These are phyloP conservation scores for Onchidella celtica DNA, from an alignment of 2,888 invertebrate genomes.

Conservation along the genomic window DNA sequence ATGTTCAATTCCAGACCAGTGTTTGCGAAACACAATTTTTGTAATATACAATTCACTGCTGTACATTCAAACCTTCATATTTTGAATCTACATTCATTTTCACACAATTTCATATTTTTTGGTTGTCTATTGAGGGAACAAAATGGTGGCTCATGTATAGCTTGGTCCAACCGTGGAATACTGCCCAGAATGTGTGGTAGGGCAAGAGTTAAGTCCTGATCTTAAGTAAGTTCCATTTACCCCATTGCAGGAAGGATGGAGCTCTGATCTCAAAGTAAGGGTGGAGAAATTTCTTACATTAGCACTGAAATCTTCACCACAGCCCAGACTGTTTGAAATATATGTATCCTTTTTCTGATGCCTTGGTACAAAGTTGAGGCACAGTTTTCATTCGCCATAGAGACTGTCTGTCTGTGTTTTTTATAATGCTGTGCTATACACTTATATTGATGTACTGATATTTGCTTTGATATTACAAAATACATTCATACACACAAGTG, in stretches of 20 bases:
- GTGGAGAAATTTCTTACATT: conserved; percentile 78
- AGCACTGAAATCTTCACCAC: conserved; percentile 73
- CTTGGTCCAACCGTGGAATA: too few relatives aligned
- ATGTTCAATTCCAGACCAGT: too few relatives aligned
- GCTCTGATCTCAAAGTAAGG: conserved; percentile 74
- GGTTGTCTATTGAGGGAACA: too few relatives aligned
- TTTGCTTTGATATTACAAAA: not conserved
- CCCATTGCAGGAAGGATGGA: conserved; percentile 78
- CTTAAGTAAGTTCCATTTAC: too few relatives aligned
- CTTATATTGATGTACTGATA: not conserved
- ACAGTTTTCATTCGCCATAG: not conserved
- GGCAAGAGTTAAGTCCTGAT: too few relatives aligned
- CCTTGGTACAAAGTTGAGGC: not conserved
- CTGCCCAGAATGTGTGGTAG: too few relatives aligned
- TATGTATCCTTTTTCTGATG: conserved; percentile 77
- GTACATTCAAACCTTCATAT: too few relatives aligned
- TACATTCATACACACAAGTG: not conserved
- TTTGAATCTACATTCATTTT: too few relatives aligned
- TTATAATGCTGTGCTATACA: not conserved
- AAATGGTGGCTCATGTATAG: too few relatives aligned
- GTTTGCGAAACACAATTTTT: too few relatives aligned
- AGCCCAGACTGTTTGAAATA: conserved; percentile 78
- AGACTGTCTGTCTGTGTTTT: not conserved
- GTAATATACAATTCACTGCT: too few relatives aligned
- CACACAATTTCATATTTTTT: too few relatives aligned